Conservation (phyloP, 1,140 invertebrate species). For the Eupeodes corollae region DNA sequence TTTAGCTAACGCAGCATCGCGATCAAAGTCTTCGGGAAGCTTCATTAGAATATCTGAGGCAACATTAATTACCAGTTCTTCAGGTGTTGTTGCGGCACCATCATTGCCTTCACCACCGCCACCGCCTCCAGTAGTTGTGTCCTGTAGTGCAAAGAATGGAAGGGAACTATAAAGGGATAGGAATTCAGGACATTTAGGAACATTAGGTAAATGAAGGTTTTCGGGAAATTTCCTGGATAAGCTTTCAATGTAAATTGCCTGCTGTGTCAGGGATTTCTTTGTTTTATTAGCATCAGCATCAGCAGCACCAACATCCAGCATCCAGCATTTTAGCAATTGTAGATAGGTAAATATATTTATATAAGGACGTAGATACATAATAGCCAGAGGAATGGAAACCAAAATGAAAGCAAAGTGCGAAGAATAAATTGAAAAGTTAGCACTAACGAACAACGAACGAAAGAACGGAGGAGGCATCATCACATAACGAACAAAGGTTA, state of each 20-base stretch:
- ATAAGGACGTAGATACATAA: too few species aligned
- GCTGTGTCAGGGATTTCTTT: slow-evolving; percentile 9
- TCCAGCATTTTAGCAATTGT: too few species aligned
- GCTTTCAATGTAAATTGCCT: slow-evolving; percentile 19
- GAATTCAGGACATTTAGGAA: slow-evolving; percentile 30
- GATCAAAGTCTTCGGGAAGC: slow-evolving; percentile 63
- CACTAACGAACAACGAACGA: too few species aligned
- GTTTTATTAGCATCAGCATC: too few species aligned
- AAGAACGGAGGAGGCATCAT: too few species aligned
- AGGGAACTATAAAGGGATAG: slow-evolving; percentile 17
- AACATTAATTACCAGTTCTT: slow-evolving; percentile 58
- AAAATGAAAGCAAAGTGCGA: too few species aligned
- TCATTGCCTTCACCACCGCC: slow-evolving; percentile 36
- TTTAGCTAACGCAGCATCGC: slow-evolving; percentile 52
- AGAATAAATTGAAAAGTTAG: too few species aligned
- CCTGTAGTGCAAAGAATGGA: not conserved
- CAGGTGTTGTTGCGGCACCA: slow-evolving; percentile 40
- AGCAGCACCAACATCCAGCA: too few species aligned
- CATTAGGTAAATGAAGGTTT: slow-evolving; percentile 27
- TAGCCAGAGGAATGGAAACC: too few species aligned
- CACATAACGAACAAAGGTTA: too few species aligned
- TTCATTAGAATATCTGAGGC: slow-evolving; percentile 58
- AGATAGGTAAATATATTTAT: too few species aligned
- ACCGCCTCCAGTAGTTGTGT: slow-evolving; percentile 31
- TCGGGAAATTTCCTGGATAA: slow-evolving; percentile 26